Evolutionary conservation across 2,113 vertebrate genomes (phyloP).

Genomic region (Heloderma charlesbogerti): DNA sequence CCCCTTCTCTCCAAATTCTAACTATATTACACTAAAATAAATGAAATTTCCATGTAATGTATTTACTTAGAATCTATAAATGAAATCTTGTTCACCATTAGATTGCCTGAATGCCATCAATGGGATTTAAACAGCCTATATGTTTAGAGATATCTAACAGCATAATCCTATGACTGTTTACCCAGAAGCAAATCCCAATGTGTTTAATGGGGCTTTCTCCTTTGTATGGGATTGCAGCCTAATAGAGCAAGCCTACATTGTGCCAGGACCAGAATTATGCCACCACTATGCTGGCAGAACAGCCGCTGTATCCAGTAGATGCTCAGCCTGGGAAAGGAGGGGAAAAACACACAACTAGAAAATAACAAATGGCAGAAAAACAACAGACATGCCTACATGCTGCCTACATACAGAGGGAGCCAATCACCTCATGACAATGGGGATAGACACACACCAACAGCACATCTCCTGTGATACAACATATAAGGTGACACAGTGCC

Average conservation of each 20-base stretch:
- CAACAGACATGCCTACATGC: background rate
- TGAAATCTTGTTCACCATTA: background rate
- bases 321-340: background rate
- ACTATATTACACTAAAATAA: conserved; percentile 9
- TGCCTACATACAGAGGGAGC: background rate
- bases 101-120: background rate
- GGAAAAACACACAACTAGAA: background rate
- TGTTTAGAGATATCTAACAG: background rate
- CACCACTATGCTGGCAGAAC: background rate
- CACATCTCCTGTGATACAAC: background rate
- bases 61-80: conserved; percentile 4
- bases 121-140: background rate
- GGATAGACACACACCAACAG: background rate
- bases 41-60: background rate
- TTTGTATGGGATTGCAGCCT: background rate
- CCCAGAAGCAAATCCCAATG: background rate
- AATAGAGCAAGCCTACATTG: background rate
- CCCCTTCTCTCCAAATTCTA: background rate
- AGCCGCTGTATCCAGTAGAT: background rate
- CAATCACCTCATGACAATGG: background rate
- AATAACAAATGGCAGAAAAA: background rate
- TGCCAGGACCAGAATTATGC: background rate
- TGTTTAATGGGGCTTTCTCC: background rate
- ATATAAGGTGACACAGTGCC: background rate
- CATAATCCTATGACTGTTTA: background rate